Evolutionary conservation across 2,888 invertebrate genomes (phyloP).

Genomic region (Polyommatus iphigenia): DNA sequence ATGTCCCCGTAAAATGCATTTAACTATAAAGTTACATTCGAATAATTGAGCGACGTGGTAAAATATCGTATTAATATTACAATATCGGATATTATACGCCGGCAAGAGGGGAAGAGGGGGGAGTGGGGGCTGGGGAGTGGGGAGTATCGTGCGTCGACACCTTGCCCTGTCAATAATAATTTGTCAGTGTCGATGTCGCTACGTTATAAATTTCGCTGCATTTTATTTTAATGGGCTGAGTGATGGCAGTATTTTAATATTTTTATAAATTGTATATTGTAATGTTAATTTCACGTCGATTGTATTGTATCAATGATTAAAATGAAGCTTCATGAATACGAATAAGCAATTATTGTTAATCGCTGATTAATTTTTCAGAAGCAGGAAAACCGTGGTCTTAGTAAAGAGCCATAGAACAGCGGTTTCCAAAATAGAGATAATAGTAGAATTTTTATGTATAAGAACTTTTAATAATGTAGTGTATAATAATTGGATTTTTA

Average conservation of each 20-base stretch:
- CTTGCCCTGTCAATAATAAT: slow-evolving; percentile 25
- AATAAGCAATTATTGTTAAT: background rate
- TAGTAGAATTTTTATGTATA: too few species aligned
- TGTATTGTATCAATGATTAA: background rate
- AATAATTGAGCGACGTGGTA: background rate
- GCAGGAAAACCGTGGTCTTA: background rate
- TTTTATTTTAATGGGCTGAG: slow-evolving; percentile 23
- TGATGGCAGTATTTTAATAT: slow-evolving; percentile 16
- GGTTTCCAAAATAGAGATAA: background rate
- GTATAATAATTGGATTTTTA: too few species aligned
- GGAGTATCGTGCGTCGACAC: slow-evolving; percentile 16
- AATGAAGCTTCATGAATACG: background rate
- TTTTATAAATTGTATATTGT: slow-evolving; percentile 13
- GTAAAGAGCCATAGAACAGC: background rate
- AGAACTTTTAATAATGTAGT: too few species aligned
- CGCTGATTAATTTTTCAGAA: background rate
- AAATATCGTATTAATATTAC: slow-evolving; percentile 2
- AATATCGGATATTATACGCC: slow-evolving; percentile 5
- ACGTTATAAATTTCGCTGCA: slow-evolving; percentile 23
- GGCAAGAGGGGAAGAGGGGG: background rate
- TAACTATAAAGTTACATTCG: background rate
- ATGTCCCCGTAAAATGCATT: too few species aligned
- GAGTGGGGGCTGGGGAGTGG: background rate
- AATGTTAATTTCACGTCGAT: slow-evolving; percentile 1
- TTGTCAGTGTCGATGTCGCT: slow-evolving; percentile 28